Conservation (phyloP, 2,797 vertebrate genomes). For the Sarcoramphus papa region DNA sequence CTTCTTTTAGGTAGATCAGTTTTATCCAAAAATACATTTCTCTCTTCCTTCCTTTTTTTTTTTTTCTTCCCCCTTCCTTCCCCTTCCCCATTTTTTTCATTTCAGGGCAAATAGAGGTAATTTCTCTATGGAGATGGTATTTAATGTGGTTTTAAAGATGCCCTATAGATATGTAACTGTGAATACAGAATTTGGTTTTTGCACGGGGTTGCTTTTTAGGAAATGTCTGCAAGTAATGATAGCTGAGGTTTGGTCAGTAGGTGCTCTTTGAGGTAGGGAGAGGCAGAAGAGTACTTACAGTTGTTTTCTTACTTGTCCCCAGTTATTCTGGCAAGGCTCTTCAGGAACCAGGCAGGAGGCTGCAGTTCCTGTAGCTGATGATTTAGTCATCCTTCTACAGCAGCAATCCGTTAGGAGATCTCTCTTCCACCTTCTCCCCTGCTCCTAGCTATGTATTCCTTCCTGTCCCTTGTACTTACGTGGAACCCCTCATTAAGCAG, state of each 20-base stretch:
- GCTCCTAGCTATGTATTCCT: not conserved
- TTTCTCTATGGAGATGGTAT: not conserved
- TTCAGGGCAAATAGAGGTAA: not conserved
- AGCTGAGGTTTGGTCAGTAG: not conserved
- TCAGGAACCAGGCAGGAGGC: not conserved
- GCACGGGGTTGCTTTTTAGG: not conserved
- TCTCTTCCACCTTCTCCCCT: not conserved
- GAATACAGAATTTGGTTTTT: not conserved
- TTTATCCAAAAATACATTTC: not conserved
- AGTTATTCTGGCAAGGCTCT: not conserved
- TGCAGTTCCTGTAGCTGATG: not conserved
- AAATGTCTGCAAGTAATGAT: not conserved
- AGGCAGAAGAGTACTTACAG: not conserved
- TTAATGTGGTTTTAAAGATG: not conserved
- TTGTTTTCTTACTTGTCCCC: not conserved
- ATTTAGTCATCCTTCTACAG: not conserved
- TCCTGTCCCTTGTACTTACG: not conserved
- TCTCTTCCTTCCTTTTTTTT: not conserved
- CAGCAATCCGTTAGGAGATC: not conserved
- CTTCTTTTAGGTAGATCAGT: not conserved
- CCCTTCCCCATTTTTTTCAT: not conserved
- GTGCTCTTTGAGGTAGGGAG: not conserved
- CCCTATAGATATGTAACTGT: not conserved
- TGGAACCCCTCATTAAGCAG: constrained; percentile 1
- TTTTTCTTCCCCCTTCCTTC: not conserved